Percentiles rank a stretch among this genome's conserved stretches.
phyloP scores from a whole-genome alignment of 2,888 invertebrate genomes.

The Andricus curvator region DNA sequence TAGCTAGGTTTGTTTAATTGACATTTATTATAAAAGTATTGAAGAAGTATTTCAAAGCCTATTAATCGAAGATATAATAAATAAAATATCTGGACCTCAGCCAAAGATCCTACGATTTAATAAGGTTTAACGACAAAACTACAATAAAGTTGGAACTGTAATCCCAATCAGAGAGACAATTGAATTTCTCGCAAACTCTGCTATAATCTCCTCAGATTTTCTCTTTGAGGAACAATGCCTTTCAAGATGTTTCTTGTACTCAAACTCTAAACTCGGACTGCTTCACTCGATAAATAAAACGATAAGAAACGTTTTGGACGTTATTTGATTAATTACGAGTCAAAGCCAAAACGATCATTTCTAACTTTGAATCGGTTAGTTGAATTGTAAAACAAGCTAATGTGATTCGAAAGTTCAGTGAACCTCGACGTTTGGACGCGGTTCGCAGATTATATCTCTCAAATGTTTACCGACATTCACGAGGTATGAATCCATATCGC shows the following conservation, averaged over 20 bases:
- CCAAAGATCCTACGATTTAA: background rate
- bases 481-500: slow-evolving; percentile 22
- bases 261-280: slow-evolving; percentile 20
- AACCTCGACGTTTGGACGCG: slow-evolving; percentile 8
- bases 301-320: background rate
- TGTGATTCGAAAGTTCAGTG: background rate
- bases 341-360: background rate
- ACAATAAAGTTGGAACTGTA: slow-evolving; percentile 28
- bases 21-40: too few species aligned
- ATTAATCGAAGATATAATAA: background rate
- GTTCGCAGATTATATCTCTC: slow-evolving; percentile 26
- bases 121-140: background rate
- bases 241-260: slow-evolving; percentile 31
- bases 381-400: slow-evolving; percentile 5
- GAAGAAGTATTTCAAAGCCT: too few species aligned
- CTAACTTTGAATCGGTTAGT: background rate
- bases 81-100: background rate
- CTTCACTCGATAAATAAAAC: background rate
- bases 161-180: slow-evolving; percentile 29
- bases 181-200: slow-evolving; percentile 26
- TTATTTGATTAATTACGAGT: slow-evolving; percentile 3
- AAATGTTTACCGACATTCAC: slow-evolving; percentile 17
- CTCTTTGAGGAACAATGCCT: slow-evolving; percentile 27
- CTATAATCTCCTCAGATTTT: slow-evolving; percentile 13
- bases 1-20: too few species aligned